Percentiles rank a stretch among this genome's conserved stretches.
phyloP scores from a whole-genome alignment of 1,140 invertebrate genomes.

The Drosophila triauraria region DNA sequence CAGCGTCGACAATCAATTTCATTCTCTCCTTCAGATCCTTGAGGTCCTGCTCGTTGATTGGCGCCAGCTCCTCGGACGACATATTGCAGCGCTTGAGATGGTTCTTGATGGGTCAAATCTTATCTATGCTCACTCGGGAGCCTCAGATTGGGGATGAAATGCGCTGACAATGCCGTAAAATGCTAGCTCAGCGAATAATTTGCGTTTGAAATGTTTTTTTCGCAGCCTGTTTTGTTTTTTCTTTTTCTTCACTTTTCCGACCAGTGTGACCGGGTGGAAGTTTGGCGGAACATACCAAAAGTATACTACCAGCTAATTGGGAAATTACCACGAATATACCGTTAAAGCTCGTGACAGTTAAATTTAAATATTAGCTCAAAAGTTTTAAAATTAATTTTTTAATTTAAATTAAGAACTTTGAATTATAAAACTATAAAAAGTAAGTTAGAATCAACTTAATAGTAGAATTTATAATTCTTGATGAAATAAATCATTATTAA shows the following conservation, averaged over 20 bases:
- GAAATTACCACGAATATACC: not conserved
- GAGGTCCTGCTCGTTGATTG: conserved; percentile 88
- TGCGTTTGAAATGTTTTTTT: conserved; percentile 30
- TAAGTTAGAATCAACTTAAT: too few species aligned
- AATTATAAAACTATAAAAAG: too few species aligned
- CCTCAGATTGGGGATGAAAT: conserved; percentile 1
- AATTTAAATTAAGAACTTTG: too few species aligned
- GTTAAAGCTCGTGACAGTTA: not conserved
- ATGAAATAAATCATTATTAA: too few species aligned
- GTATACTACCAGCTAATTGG: not conserved
- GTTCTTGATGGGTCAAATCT: not conserved
- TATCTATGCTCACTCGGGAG: not conserved
- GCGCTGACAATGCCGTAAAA: conserved; percentile 22
- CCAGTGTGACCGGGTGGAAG: conserved; percentile 8
- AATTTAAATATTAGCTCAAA: not conserved
- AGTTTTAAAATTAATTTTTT: not conserved
- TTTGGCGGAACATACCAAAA: not conserved
- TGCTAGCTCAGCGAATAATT: conserved; percentile 10
- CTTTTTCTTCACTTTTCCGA: conserved; percentile 11
- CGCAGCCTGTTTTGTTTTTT: conserved; percentile 36
- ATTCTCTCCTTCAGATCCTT: conserved; percentile 89
- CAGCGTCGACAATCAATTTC: conserved; percentile 89
- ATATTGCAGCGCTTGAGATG: conserved; percentile 57
- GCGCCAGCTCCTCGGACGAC: conserved; percentile 85
- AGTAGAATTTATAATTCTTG: too few species aligned